Evolutionary conservation across 2,888 invertebrate genomes (phyloP).

Genomic region (Tetropium fuscum): DNA sequence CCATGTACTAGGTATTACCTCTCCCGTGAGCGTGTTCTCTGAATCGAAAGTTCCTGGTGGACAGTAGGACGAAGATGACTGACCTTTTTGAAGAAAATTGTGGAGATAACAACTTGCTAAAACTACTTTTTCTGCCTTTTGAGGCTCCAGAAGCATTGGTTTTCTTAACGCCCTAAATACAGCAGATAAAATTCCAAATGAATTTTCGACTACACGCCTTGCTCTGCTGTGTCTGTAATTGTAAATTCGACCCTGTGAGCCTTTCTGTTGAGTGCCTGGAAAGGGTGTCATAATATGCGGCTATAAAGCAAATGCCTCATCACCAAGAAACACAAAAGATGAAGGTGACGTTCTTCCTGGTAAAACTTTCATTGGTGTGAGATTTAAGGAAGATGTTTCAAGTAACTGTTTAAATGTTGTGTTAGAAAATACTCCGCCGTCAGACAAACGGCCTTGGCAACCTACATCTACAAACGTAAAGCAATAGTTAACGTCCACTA

Average conservation of each 20-base stretch:
- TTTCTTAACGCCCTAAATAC: constrained; percentile 19
- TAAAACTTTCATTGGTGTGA: background rate
- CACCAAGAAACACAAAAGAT: background rate
- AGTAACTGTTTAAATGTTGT: background rate
- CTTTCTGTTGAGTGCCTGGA: background rate
- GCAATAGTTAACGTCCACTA: background rate
- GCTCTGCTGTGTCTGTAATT: constrained; percentile 21
- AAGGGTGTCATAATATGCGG: constrained; percentile 1
- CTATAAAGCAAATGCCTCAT: background rate
- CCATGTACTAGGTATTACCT: background rate
- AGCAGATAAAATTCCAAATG: constrained; percentile 24
- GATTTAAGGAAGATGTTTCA: background rate
- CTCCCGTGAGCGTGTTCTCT: background rate
- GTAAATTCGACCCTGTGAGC: constrained; percentile 2
- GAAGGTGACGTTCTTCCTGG: background rate
- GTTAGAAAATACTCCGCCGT: constrained; percentile 6
- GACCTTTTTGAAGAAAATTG: background rate
- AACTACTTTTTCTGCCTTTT: constrained; percentile 16
- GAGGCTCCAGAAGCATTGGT: constrained; percentile 21
- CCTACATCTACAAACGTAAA: constrained; percentile 5
- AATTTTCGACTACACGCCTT: constrained; percentile 19
- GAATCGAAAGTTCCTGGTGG: constrained; percentile 4
- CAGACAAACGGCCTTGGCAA: constrained; percentile 5
- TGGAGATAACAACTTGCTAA: constrained; percentile 12
- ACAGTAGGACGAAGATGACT: background rate